Evolutionary conservation across 2,797 vertebrate genomes (phyloP).

Genomic region (Acrossocheilus fasciatus): DNA sequence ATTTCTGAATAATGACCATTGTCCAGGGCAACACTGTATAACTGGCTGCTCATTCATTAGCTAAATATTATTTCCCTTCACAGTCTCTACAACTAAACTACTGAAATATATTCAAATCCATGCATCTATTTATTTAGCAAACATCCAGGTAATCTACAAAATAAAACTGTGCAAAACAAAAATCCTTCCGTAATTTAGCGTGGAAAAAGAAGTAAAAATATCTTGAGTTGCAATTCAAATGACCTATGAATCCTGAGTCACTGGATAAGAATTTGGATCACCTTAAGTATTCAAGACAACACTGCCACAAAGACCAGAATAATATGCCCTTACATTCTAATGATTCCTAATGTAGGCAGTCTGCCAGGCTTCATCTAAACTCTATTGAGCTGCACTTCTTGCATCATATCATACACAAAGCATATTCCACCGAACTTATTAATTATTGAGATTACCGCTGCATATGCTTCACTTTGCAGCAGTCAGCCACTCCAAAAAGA

Average conservation of each 20-base stretch:
- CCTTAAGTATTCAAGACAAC: not conserved
- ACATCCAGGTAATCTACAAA: not conserved
- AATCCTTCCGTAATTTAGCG: not conserved
- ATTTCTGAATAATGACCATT: not conserved
- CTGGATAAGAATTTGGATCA: not conserved
- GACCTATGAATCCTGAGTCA: not conserved
- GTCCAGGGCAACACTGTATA: not conserved
- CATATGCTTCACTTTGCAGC: slow-evolving; percentile 28
- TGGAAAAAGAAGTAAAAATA: not conserved
- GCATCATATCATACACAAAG: slow-evolving; percentile 28
- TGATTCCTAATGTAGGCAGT: not conserved
- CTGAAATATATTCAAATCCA: not conserved
- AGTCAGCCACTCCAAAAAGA: slow-evolving; percentile 10
- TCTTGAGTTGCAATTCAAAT: not conserved
- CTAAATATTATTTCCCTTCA: not conserved
- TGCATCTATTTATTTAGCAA: not conserved
- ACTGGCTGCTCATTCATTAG: not conserved
- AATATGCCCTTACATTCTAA: slow-evolving; percentile 12
- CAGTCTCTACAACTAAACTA: not conserved
- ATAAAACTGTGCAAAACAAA: not conserved
- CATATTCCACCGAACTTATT: slow-evolving; percentile 32
- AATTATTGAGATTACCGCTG: slow-evolving; percentile 49
- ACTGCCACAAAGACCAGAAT: not conserved
- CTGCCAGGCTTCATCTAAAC: slow-evolving; percentile 14
- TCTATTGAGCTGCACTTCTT: slow-evolving; percentile 22